Conservation (phyloP, 2,888 invertebrate genomes). For the Acrocyrtus sp. region DNA sequence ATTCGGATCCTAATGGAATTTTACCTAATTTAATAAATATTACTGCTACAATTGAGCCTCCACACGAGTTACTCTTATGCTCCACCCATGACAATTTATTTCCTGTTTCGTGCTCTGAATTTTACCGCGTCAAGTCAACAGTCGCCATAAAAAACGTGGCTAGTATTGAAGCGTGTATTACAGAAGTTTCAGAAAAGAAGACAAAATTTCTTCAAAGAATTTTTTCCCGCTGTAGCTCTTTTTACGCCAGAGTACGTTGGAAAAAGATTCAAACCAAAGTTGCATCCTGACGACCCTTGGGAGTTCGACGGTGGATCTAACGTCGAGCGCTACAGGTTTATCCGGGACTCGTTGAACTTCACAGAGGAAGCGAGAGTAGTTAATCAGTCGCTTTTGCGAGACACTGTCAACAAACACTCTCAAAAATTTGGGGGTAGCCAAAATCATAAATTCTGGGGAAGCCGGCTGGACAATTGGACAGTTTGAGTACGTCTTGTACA, state of each 20-base stretch:
- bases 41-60: background rate
- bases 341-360: slow-evolving; percentile 17
- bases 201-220: background rate
- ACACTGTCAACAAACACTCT: background rate
- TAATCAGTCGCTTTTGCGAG: background rate
- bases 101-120: background rate
- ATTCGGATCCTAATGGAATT: background rate
- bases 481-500: slow-evolving; percentile 19
- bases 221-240: background rate
- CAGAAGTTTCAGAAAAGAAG: background rate
- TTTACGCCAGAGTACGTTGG: background rate
- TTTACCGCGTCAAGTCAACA: background rate
- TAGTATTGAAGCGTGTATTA: background rate
- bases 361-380: background rate
- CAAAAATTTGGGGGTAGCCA: background rate
- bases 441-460: background rate
- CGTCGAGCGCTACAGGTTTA: slow-evolving; percentile 7
- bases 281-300: slow-evolving; percentile 12
- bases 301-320: slow-evolving; percentile 11
- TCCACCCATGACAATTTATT: background rate
- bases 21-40: background rate
- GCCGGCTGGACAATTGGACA: slow-evolving; percentile 16
- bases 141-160: background rate
- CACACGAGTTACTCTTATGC: background rate
- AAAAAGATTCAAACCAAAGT: slow-evolving; percentile 4